These are phyloP conservation scores for Solen grandis DNA, from an alignment of 1,140 invertebrate species.

Conservation along the genomic window DNA sequence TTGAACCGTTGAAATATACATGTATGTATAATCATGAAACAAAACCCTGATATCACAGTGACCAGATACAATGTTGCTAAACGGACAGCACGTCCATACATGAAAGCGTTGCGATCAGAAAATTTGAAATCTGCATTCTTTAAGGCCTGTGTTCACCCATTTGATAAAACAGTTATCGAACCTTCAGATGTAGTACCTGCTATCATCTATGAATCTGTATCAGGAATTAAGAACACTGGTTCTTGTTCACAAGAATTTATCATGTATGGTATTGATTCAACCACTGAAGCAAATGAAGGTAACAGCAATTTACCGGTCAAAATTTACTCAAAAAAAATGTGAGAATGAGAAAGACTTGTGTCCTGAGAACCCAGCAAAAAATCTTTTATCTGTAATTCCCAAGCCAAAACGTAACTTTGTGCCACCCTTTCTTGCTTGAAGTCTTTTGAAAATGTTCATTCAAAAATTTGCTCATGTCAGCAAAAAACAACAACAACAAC, in stretches of 20 bases:
- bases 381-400: neutral
- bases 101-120: slow-evolving; percentile 6
- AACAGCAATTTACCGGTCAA: neutral
- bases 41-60: neutral
- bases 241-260: too few species aligned
- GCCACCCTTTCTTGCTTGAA: slow-evolving; percentile 20
- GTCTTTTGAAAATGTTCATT: slow-evolving; percentile 15
- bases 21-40: slow-evolving; percentile 29
- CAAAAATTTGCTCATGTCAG: neutral
- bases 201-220: neutral
- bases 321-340: too few species aligned
- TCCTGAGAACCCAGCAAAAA: neutral
- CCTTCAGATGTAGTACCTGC: slow-evolving; percentile 13
- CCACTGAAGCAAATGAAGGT: too few species aligned
- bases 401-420: slow-evolving; percentile 33
- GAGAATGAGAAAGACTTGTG: too few species aligned
- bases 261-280: neutral
- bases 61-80: too few species aligned
- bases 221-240: too few species aligned
- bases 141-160: slow-evolving; percentile 22
- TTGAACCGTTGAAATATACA: slow-evolving; percentile 58
- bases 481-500: slow-evolving; percentile 22
- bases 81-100: neutral
- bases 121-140: too few species aligned
- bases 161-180: slow-evolving; percentile 4